Base-by-base conservation (phyloP, 2,888 invertebrate genomes). In the Stenodema calcarata region DNA sequence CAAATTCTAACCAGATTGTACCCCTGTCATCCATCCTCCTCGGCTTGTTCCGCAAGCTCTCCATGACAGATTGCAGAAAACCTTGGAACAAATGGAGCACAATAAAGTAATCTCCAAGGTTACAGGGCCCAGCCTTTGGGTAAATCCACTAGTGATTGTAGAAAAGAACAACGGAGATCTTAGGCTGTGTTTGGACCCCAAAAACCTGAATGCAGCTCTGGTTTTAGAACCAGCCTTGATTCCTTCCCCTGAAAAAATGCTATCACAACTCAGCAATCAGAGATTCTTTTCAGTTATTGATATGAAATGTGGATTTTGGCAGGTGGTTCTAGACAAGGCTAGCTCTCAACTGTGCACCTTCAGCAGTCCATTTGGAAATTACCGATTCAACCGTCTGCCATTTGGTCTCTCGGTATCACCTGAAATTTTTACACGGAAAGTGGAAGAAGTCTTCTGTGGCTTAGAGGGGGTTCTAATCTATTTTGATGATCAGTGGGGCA, bases 301-400 rank as follows among this genome's bases (percentile, higher is more conserved):
- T 81, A 35, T 85, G 7, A 88, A 79, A n/a, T 50, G 84, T 78
- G 89, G 88, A 6, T 89, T 89, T 73, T 88, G 87, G 78, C 88
- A 88, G 27, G 83, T 88, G 0, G 82, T 86, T 28, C 69, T 89
- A n/a, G 89, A 89, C 27, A 86, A 89, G 70, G 86, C 88, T 11
- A 88, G 88, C 27, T 86, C 87, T 14, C n/a, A 83, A 2, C 44
- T 88, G 6, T 88, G 89, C 23, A 88, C 88, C 3, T 89, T 90
- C 78, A 88, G 86, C 28, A 89, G 89, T 0, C 90, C 89, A 16
- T 89, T 87, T 87, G 90, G 89, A 4, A 82, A 50, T 28, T 75
- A 75, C 23, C 30, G 35, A 6, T 75, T 75, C 35, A 27, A 75
- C 23, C 28, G 75, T 6, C 27, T 75, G 16, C 75, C 75, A 9